Base-by-base conservation (phyloP, 37 sponge, comb jelly and placozoan genomes). In the Hexactinellida sp. region DNA sequence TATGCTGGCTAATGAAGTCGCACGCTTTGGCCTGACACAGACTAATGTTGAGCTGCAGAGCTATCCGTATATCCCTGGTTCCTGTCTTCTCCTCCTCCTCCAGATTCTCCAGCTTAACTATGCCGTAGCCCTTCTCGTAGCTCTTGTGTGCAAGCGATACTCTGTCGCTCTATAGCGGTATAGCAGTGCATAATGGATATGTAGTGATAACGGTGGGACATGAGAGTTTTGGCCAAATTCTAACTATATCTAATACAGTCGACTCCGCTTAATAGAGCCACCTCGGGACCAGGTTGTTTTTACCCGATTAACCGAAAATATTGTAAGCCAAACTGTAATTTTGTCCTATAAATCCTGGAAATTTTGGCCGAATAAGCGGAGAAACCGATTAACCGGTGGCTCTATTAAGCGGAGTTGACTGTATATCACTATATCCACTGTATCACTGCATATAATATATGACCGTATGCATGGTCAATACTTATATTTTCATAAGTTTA, bases 1-100 rank as follows among this genome's bases (percentile, higher is more conserved):
- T 84, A 51, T 86, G 38, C 0, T 93, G 94, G 19, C 55, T 76
- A 0, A 16, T 38, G 0, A 85, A 85, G 23, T 93, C 89, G 3
- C 85, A 39, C 37, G 91, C 86, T 55, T 97, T 94, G 82, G 94
- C 84, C 55, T 93, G 85, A 38, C 90, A 89, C 54, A 89, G 88
- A 39, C 94, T 95, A 36, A 89, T 82, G 86, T 97, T 97, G 38
- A 92, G 91, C 25, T 88, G 89, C 24, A 91, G 86, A 36, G 90
- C 88, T 16, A 87, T 38, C 32, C 86, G 52, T 38, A 89, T 54
- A 0, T 38, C 88, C 39, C 84, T 89, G 9, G 86, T 88, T 19
- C 55, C 84, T 83, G 88, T 91, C 38, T 89, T 87, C 34, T 88
- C 90, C 25, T 91, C 92, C 19, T 93, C 92, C 83, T 88, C 55